Evolutionary conservation across 2,113 vertebrate genomes (phyloP), one percentile per base, ranked within the genome.

Genomic region (Ceuthmochares aereus): DNA sequence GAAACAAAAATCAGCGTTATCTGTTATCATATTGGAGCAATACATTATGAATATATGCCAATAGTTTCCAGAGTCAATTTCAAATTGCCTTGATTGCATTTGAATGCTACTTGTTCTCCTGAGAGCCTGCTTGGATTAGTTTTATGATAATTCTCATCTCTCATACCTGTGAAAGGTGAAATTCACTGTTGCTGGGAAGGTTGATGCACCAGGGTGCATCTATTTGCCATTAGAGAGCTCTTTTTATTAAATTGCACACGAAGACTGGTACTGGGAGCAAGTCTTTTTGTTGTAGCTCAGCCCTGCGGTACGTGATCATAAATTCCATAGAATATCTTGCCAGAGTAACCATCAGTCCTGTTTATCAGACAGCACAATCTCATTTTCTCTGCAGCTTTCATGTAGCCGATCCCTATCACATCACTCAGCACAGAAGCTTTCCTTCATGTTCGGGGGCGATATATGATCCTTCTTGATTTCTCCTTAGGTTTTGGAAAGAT

Each of bases 41-140:
- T 30, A 16, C 10, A 3, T 49, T 60, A 77, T 58, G 66, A 93
- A 30, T 45, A 56, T 43, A 72, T 67, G 67, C 43, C 93, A 51
- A 56, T 54, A 84, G 29, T 70, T 51, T 91, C 51, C 59, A 40
- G 78, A 40, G 58, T 82, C 40, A 5, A 12, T 56, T 89, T 77
- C 45, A 2, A 67, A 11, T 79, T 75, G 84, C 74, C 84, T 94
- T 96, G 93, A 87, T 91, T 91, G 82, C 92, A 85, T 95, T 94
- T 82, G 84, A 96, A 93, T 87, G 3, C 58, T 76, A 8, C 63
- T 69, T 77, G 66, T 91, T 86, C 92, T 96, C 89, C 52, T 47
- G 81, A 88, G 91, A 96, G 73, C 49, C 74, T 4, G 14, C 66
- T 52, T 87, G 74, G 69, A 67, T 79, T 49, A 4, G 58, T 70